Evolutionary conservation across 1,140 invertebrate genomes (phyloP), one percentile per base, ranked within the genome.

Genomic region (Dinoponera quadriceps): DNA sequence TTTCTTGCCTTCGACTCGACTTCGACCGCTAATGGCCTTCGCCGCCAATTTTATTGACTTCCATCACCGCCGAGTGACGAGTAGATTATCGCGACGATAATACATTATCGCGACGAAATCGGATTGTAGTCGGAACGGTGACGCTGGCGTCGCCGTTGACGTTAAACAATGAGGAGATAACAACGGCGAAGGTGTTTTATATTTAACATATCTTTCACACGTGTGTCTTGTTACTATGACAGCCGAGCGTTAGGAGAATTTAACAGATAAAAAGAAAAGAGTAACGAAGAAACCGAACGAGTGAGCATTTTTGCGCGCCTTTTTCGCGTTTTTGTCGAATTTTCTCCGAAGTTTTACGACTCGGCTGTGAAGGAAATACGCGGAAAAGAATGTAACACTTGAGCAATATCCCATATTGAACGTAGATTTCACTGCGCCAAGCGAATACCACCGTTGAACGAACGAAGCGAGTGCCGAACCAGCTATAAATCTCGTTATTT

Each of bases 1-100:
- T 75, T 75, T 65, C 73, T 75, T 65, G 16, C 73, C 25, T 63
- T 51, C 48, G 27, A 51, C 66, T 77, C 33, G 33, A 16, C 27
- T 51, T 25, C 20, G 54, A 59, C 59, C 44, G 59, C 62, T 44
- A 44, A 75, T 54, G n/a, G 27, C 49, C 27, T 14, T 65, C 60
- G 38, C 29, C 4, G 51, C 16, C 38, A 22, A 62, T 74, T 74
- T 59, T 38, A 54, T 48, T 16, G 33, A 60, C 16, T 74, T 44
- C 33, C 71, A 59, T 74, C 27, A 25, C n/a, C 4, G 33, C 20
- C 27, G 38, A 27, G 22, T 25, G 57, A 72, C 51, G 69, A 57
- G 25, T 5, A 44, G 25, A 62, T 62, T 44, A 55, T 59, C 54
- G 16, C 54, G 1, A 55, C 29, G 54, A 72, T 72, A 72, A 57